These are phyloP conservation scores for Pteropus rufus DNA, from an alignment of 2,797 vertebrate species.

Conservation along the genomic window DNA sequence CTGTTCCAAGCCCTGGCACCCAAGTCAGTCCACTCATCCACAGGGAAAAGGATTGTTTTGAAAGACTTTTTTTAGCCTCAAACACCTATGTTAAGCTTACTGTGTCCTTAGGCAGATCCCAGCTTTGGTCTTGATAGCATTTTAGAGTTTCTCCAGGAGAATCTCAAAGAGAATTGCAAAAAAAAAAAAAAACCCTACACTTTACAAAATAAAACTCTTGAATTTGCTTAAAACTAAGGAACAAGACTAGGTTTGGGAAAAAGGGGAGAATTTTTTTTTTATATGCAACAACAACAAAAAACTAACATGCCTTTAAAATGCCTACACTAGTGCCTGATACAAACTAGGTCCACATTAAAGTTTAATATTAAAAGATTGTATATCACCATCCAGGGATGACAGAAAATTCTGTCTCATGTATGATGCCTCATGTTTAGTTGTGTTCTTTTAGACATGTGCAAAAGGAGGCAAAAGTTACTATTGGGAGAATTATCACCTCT, in stretches of 20 bases:
- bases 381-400: background rate
- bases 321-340: background rate
- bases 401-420: background rate
- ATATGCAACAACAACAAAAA: background rate
- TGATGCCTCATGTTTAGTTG: background rate
- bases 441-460: background rate
- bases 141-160: background rate
- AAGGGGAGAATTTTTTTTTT: background rate
- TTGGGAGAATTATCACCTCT: rapidly evolving
- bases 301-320: background rate
- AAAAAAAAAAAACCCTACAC: background rate
- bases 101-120: background rate
- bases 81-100: background rate
- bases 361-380: background rate
- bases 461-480: background rate
- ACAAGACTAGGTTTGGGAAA: background rate
- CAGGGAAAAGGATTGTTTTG: background rate
- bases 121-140: background rate
- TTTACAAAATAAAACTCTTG: background rate
- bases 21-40: background rate
- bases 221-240: background rate
- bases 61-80: background rate
- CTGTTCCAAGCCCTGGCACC: slow-evolving; percentile 5
- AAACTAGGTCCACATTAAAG: rapidly evolving
- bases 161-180: background rate